These are phyloP conservation scores for Clunio marinus DNA, from an alignment of 2,888 invertebrate species.

Conservation along the genomic window DNA sequence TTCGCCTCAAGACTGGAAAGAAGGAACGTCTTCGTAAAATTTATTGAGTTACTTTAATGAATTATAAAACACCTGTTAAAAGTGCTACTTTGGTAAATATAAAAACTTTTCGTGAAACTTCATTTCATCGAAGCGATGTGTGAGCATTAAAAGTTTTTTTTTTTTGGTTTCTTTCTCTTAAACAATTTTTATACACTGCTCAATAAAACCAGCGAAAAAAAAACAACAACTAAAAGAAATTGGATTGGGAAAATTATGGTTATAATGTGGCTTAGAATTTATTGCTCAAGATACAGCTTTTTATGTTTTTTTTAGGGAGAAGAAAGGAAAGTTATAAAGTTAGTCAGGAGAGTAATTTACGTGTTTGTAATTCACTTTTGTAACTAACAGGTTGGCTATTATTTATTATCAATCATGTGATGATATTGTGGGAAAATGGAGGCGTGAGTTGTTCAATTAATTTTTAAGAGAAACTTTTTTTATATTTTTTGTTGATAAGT, in stretches of 20 bases:
- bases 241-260: constrained; percentile 26
- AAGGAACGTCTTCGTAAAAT: neutral
- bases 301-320: neutral
- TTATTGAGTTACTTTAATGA: constrained; percentile 36
- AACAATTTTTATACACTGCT: neutral
- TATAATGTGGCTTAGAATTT: constrained; percentile 38
- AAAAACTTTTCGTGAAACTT: neutral
- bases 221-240: constrained; percentile 9
- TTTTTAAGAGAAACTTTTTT: no score
- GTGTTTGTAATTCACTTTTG: constrained; percentile 31
- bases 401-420: constrained; percentile 21
- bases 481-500: no score
- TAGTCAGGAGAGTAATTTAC: constrained; percentile 22
- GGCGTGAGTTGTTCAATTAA: no score
- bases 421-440: neutral
- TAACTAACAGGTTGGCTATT: constrained; percentile 31
- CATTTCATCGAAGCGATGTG: neutral
- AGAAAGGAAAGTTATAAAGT: constrained; percentile 16
- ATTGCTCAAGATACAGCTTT: constrained; percentile 26
- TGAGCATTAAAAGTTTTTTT: constrained; percentile 13
- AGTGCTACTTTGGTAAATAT: neutral
- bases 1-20: neutral
- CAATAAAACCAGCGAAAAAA: neutral
- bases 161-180: no score
- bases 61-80: constrained; percentile 38